phyloP scores from a whole-genome alignment of 2,113 vertebrate genomes.

The Menura novaehollandiae region DNA sequence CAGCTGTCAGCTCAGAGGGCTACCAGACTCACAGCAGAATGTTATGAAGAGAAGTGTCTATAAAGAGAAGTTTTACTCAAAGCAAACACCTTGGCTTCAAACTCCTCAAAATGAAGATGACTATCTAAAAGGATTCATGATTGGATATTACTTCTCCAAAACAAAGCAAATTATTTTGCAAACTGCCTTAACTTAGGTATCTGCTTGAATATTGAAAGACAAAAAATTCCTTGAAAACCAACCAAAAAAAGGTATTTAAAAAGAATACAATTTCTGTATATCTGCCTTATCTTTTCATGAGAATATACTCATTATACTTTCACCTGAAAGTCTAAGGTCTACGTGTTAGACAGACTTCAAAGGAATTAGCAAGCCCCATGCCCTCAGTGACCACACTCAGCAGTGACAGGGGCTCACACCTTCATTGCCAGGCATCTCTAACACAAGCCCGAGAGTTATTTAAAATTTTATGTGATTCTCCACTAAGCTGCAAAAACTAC shows the following conservation, averaged over 20 bases:
- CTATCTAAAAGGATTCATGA: background rate
- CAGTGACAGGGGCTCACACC: background rate
- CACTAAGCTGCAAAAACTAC: background rate
- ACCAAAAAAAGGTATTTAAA: background rate
- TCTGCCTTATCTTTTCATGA: background rate
- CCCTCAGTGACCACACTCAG: background rate
- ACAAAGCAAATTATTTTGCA: background rate
- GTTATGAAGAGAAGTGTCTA: background rate
- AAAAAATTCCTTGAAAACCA: background rate
- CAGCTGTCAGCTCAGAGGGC: background rate
- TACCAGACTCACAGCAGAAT: background rate
- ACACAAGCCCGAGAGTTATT: background rate
- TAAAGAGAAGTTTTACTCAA: background rate
- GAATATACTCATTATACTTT: background rate
- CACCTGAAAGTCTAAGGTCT: background rate
- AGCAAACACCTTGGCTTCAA: background rate
- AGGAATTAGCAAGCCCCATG: background rate
- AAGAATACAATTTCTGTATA: background rate
- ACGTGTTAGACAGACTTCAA: background rate
- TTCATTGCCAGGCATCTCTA: background rate
- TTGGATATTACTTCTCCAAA: background rate
- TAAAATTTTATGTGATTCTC: background rate
- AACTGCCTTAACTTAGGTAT: background rate
- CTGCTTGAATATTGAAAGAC: background rate
- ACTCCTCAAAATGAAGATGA: background rate